Evolutionary conservation across 92 coral and sea anemone species (phyloP), one percentile per base, ranked within the genome.

Genomic region (Zoanthus sociatus): DNA sequence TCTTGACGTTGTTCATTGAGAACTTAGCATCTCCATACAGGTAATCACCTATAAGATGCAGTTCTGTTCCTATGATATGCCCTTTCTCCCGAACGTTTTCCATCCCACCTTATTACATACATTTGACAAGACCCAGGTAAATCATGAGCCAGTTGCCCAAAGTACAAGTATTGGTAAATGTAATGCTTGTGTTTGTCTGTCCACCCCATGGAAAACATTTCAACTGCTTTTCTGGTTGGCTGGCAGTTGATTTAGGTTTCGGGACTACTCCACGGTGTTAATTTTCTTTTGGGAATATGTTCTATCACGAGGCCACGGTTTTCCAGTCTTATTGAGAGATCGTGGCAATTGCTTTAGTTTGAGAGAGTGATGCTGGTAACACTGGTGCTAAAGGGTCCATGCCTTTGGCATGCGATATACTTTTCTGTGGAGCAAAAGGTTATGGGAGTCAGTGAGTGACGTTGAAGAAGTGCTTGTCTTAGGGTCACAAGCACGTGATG

Each of bases 101-200:
- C 16, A 56, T 0, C 63, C 0, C 15, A 56, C 63, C 63, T 56
- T 56, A 17, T 56, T 12, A 0, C 17, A 87, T 55, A 0, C 17
- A 87, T 55, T 87, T 74, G 1, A 90, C 85, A 47, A 90, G 83
- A 54, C 88, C 78, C 63, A 87, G 91, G 82, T 87, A 82, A 5
- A 87, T 90, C 90, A 90, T 90, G 7, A 90, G 58, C 88, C 90
- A 90, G 73, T 90, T 90, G 79, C 87, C 93, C 81, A 90, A 48
- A 67, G 93, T 88, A 17, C 93, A 87, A 51, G 93, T 87, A 68
- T 90, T 87, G 90, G 69, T 82, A 18, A 87, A 76, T 75, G 8
- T 44, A 42, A 87, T 60, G 63, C 91, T 88, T 74, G 31, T 82
- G 48, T 75, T 79, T 87, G 90, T 90, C 78, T 76, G 44, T 75